Conservation (phyloP, 2,113 vertebrate genomes). For the Cryptoleucopteryx plumbea region DNA sequence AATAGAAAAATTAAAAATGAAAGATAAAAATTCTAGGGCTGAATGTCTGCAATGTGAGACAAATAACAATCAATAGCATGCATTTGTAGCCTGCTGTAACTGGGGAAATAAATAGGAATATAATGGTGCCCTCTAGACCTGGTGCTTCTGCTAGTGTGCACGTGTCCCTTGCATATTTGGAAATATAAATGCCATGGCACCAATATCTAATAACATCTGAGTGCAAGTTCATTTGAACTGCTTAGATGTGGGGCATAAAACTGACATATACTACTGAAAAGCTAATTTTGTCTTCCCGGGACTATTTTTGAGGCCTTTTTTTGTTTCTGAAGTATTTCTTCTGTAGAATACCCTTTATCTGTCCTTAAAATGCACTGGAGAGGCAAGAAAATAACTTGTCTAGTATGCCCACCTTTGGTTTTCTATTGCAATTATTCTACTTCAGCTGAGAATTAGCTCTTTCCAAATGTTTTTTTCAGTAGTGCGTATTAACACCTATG, state of each 20-base stretch:
- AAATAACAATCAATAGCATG: conserved; percentile 28
- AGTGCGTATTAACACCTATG: neutral
- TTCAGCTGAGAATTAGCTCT: neutral
- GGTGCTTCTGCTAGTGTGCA: neutral
- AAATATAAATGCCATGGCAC: conserved; percentile 39
- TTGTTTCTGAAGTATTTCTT: neutral
- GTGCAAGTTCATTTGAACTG: conserved; percentile 19
- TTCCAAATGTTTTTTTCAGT: neutral
- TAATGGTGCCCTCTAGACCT: conserved; percentile 39
- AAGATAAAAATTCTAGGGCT: conserved; percentile 9
- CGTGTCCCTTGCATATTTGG: neutral
- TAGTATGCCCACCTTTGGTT: neutral
- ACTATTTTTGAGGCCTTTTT: neutral
- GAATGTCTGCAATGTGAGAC: neutral
- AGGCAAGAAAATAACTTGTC: neutral
- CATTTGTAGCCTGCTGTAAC: conserved; percentile 12
- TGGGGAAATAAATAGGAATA: conserved; percentile 31
- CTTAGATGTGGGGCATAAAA: neutral
- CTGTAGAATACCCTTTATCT: neutral
- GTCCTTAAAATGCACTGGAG: neutral
- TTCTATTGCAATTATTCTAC: neutral
- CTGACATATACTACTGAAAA: neutral
- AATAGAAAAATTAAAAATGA: conserved; percentile 1
- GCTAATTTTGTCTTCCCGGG: neutral
- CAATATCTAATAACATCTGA: conserved; percentile 27